Evolutionary conservation across 2,113 vertebrate genomes (phyloP), one percentile per base, ranked within the genome.

Genomic region (Puma concolor): DNA sequence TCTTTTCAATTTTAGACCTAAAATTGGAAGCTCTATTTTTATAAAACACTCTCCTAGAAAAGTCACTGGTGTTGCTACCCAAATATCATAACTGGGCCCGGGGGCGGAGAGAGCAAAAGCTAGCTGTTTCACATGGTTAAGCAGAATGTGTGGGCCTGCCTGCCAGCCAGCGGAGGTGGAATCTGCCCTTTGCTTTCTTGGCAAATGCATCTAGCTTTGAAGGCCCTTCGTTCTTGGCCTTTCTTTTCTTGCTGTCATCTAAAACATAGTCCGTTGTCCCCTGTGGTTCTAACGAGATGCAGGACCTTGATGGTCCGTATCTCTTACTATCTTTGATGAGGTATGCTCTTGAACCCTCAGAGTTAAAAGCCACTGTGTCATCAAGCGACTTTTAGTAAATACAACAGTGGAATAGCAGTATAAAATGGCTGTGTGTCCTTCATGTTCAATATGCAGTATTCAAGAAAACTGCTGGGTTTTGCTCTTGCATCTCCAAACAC

Each of bases 21-120:
- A 98, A 98, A 91, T 85, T 97, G 93, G 97, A 97, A 96, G 94
- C 79, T 95, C 94, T 98, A 72, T 97, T 98, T 98, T 98, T 98
- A 93, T 96, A 71, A 88, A 96, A 91, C 77, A 79, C 23, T 88
- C 91, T 98, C 91, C 88, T 95, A 97, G 87, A 93, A 96, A 97
- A 97, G 96, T 95, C 88, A 83, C 88, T 27, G 36, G 72, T 97
- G 81, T 95, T 91, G 66, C 92, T 95, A 95, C 93, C 95, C 94
- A 96, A 86, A 96, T 98, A 86, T 72, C 87, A n/a, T 96, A 84
- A 84, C 80, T 96, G 90, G 76, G 80, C 90, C 63, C 54, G 33
- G 97, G 84, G 93, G 74, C 1, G 50, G 87, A 80, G 67, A 89
- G 91, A 94, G 71, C 52, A 67, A 44, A 91, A 97, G 83, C 95